Evolutionary conservation across 2,888 invertebrate species (phyloP), one percentile per base, ranked within the genome.

Genomic region (Phytoseiulus persimilis): DNA sequence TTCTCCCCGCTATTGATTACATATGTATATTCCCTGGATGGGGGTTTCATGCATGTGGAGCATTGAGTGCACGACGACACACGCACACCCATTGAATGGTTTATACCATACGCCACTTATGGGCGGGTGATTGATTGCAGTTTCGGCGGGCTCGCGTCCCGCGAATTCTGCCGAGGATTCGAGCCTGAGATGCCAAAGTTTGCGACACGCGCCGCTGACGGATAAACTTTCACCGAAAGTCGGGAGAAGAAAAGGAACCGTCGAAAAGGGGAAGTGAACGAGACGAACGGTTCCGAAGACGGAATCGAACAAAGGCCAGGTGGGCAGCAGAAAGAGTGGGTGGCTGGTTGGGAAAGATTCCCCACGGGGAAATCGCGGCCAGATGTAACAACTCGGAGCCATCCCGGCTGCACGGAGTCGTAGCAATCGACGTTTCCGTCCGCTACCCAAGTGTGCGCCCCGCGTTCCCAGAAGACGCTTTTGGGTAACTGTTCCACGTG

Each of bases 301-400:
- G 23, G 65, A 65, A 65, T 65, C 65, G 23, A 65, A 65, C 65
- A 65, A 65, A 65, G 65, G 18, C 65, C 65, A 65, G 65, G 65
- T 65, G 65, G 65, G 65, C 18, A 28, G 65, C 23, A 1, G 65
- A 18, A 23, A 14, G 65, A 65, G 65, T 65, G 65, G 28, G 65
- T 65, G 65, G 65, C 9, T 65, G 9, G 23, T 3, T 65, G 11
- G 65, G 23, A 28, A 23, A 65, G 65, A 65, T 65, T 65, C 65
- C 65, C 65, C 65, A 65, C 65, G 65, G 65, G 65, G 65, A 65
- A 65, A 65, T 65, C 65, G 65, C 65, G 65, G 65, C 65, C 65
- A 65, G 23, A 65, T 65, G 65, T 65, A 65, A 28, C 65, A 65
- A 65, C 23, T 28, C 65, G 65, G 18, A 65, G 65, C 65, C 28